phyloP scores from a whole-genome alignment of 2,797 vertebrate species.

The Spondyliosoma cantharus region DNA sequence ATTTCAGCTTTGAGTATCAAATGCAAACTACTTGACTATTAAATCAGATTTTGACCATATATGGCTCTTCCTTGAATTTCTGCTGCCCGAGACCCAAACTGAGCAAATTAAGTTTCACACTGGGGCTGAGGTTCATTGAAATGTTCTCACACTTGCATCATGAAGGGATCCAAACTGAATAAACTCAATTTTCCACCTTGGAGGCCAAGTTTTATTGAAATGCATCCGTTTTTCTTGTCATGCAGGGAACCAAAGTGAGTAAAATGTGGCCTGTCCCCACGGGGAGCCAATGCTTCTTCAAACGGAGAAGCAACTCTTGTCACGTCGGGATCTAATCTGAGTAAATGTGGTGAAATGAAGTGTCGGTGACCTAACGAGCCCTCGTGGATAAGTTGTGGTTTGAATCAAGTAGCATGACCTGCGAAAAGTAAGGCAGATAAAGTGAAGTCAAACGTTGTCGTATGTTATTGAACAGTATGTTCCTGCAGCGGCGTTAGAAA shows the following conservation, averaged over 20 bases:
- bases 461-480: too few relatives aligned
- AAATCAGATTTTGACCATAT: slow-evolving; percentile 20
- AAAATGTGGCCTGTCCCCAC: slow-evolving; percentile 20
- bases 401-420: slow-evolving; percentile 31
- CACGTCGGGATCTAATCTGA: slow-evolving; percentile 50
- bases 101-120: slow-evolving; percentile 50
- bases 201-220: slow-evolving; percentile 44
- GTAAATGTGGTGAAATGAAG: slow-evolving; percentile 55
- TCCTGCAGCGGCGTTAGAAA: background rate
- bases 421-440: slow-evolving; percentile 25
- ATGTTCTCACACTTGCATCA: slow-evolving; percentile 55
- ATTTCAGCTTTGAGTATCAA: slow-evolving; percentile 19
- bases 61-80: slow-evolving; percentile 8
- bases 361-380: slow-evolving; percentile 43
- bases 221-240: slow-evolving; percentile 19
- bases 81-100: slow-evolving; percentile 24
- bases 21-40: slow-evolving; percentile 21
- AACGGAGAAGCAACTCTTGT: slow-evolving; percentile 10
- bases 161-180: slow-evolving; percentile 29
- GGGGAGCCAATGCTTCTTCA: slow-evolving; percentile 15
- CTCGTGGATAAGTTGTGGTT: slow-evolving; percentile 14
- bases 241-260: slow-evolving; percentile 29
- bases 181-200: slow-evolving; percentile 44
- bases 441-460: slow-evolving; percentile 34
- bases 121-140: slow-evolving; percentile 35